Conservation (phyloP, 2,797 vertebrate genomes). For the Coregonus suidteri region DNA sequence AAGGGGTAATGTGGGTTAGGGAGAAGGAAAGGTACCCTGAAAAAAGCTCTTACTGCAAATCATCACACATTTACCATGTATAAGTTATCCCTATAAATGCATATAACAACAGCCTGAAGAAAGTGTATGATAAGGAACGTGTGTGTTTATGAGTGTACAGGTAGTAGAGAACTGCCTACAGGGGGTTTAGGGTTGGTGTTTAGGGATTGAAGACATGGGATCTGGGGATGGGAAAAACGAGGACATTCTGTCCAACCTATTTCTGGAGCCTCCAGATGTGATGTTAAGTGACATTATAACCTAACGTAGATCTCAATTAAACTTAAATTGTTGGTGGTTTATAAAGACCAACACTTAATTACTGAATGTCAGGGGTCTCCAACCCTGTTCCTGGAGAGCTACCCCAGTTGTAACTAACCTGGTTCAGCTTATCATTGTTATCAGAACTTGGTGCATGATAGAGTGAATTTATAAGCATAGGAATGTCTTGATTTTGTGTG, state of each 20-base stretch:
- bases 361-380: too few species aligned
- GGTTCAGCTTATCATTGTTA: too few species aligned
- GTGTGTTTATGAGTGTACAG: background rate
- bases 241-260: background rate
- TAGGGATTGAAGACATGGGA: background rate
- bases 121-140: background rate
- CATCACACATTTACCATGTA: background rate
- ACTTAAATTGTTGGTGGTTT: too few species aligned
- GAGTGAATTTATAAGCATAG: too few species aligned
- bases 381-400: too few species aligned
- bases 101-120: constrained; percentile 7
- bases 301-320: background rate
- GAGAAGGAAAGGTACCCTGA: background rate
- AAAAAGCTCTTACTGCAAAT: background rate
- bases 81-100: background rate
- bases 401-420: too few species aligned
- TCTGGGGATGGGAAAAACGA: background rate
- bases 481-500: too few species aligned
- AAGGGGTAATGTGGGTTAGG: too few species aligned
- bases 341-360: too few species aligned
- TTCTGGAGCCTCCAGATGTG: background rate
- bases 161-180: background rate
- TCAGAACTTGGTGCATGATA: too few species aligned
- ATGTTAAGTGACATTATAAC: background rate
- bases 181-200: background rate